These are phyloP conservation scores for Drosophila pruinosa DNA, from an alignment of 1,140 invertebrate genomes.

Conservation along the genomic window DNA sequence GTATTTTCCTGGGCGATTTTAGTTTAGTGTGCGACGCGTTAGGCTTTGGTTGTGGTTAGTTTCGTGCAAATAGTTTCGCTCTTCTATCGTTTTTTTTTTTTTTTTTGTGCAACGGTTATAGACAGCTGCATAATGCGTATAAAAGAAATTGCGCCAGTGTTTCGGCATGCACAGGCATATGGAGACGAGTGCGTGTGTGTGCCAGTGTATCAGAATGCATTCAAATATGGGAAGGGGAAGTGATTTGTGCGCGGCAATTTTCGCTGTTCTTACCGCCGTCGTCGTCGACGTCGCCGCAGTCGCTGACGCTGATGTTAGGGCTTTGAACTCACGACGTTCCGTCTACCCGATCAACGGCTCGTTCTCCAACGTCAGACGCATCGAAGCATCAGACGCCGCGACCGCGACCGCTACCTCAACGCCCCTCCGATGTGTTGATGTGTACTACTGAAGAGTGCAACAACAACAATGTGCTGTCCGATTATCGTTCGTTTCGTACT, in stretches of 20 bases:
- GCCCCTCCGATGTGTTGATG: not conserved
- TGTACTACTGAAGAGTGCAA: constrained; percentile 22
- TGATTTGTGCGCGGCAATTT: constrained; percentile 37
- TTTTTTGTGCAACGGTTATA: too few relatives aligned
- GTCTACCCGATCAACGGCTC: constrained; percentile 51
- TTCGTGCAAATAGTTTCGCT: constrained; percentile 1
- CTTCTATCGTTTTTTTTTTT: not conserved
- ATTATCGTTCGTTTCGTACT: constrained; percentile 44
- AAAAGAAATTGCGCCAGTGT: too few relatives aligned
- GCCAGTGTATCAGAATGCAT: constrained; percentile 1
- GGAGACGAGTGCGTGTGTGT: not conserved
- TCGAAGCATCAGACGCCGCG: not conserved
- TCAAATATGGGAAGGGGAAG: constrained; percentile 39
- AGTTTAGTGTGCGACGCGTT: constrained; percentile 48
- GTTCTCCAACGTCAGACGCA: not conserved
- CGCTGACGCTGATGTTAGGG: constrained; percentile 21
- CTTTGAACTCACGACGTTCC: constrained; percentile 53
- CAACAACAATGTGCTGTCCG: constrained; percentile 6
- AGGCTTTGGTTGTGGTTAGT: constrained; percentile 51
- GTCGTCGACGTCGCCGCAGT: not conserved
- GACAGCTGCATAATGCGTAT: too few relatives aligned
- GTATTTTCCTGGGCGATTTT: constrained; percentile 54
- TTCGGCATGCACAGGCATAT: not conserved
- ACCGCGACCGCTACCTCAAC: not conserved
- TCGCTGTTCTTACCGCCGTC: not conserved